phyloP scores from a whole-genome alignment of 2,888 invertebrate genomes.

The Xestoiulus laeticollis region DNA sequence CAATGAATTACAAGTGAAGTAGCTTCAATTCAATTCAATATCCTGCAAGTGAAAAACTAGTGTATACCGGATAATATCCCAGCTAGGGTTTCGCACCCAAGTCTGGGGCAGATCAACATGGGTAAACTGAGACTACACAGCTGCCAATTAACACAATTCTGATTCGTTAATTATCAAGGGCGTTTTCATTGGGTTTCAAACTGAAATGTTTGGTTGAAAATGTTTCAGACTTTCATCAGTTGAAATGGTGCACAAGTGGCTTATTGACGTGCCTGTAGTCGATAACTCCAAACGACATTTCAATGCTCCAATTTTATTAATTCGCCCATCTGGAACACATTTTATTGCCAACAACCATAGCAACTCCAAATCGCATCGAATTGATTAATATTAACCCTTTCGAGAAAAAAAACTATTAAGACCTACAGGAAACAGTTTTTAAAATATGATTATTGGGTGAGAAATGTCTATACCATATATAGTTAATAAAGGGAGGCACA shows the following conservation, averaged over 20 bases:
- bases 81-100: no score
- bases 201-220: neutral
- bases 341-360: conserved; percentile 11
- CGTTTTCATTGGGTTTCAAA: neutral
- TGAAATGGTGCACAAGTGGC: neutral
- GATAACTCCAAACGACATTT: neutral
- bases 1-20: no score
- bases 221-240: neutral
- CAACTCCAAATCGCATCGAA: neutral
- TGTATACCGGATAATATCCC: no score
- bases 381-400: neutral
- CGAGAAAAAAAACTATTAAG: neutral
- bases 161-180: neutral
- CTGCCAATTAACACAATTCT: neutral
- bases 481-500: no score
- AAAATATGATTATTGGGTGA: neutral
- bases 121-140: neutral
- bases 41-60: no score
- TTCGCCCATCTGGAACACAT: conserved; percentile 4
- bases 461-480: neutral
- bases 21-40: no score
- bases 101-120: neutral
- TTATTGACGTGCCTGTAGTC: neutral
- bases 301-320: conserved; percentile 13
- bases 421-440: neutral